These are phyloP conservation scores for Pluvialis apricaria DNA, from an alignment of 2,113 vertebrate genomes.

Conservation along the genomic window DNA sequence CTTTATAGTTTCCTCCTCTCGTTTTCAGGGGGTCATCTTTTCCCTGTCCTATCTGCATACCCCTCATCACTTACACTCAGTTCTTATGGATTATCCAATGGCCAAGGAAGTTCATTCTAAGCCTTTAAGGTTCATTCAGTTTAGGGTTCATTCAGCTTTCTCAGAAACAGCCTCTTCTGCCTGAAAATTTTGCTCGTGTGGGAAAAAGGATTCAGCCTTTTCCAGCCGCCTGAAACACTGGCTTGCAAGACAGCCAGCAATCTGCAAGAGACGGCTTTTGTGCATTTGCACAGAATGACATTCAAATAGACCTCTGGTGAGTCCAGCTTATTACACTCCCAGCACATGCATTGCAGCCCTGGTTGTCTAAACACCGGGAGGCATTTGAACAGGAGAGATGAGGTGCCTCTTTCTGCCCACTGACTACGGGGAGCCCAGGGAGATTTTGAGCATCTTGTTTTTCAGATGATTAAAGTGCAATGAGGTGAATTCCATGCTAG, in stretches of 20 bases:
- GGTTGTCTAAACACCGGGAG: not conserved
- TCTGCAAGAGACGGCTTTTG: not conserved
- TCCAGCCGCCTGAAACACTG: constrained; percentile 17
- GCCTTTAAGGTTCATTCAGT: not conserved
- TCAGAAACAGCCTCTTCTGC: not conserved
- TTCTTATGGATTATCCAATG: not conserved
- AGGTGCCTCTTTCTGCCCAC: not conserved
- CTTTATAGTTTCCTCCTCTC: not conserved
- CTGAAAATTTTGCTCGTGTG: not conserved
- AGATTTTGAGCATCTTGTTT: not conserved
- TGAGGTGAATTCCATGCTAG: not conserved
- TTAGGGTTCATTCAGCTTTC: constrained; percentile 6
- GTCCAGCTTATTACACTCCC: not conserved
- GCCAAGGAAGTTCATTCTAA: not conserved
- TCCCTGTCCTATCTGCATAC: not conserved
- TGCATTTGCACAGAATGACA: not conserved
- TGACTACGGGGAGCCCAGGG: not conserved
- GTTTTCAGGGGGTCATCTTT: not conserved
- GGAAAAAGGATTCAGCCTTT: not conserved
- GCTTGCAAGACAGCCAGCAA: not conserved
- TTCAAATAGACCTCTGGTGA: not conserved
- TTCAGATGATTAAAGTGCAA: not conserved
- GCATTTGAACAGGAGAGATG: not conserved
- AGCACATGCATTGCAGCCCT: not conserved
- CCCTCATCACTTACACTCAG: not conserved